These are phyloP conservation scores for Masticophis lateralis DNA, from an alignment of 2,797 vertebrate genomes.

Conservation along the genomic window DNA sequence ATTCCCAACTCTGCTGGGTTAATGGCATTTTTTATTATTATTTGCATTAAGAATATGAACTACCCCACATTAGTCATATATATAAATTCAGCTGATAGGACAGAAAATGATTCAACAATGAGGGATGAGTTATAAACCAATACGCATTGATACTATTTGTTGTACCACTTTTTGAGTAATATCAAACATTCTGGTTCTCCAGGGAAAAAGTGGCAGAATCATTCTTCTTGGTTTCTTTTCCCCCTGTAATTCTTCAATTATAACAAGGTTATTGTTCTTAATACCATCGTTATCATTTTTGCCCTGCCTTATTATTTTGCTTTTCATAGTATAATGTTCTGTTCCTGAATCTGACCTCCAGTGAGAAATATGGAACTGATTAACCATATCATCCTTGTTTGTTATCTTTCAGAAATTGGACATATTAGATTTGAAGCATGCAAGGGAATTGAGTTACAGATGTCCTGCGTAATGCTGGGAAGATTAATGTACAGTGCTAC, in stretches of 20 bases:
- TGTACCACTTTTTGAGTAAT: slow-evolving; percentile 2
- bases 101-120: background rate
- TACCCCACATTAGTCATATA: background rate
- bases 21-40: background rate
- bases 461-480: slow-evolving; percentile 44
- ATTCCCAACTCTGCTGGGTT: background rate
- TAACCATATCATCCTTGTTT: slow-evolving; percentile 28
- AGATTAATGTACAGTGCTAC: slow-evolving; percentile 53
- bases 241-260: slow-evolving; percentile 10
- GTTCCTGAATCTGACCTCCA: slow-evolving; percentile 28
- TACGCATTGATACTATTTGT: background rate
- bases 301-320: slow-evolving; percentile 15
- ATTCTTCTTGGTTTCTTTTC: background rate
- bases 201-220: background rate
- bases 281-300: slow-evolving; percentile 11
- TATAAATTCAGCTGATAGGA: background rate
- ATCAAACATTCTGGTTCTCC: slow-evolving; percentile 7
- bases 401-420: slow-evolving; percentile 24
- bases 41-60: background rate
- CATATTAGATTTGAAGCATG: slow-evolving; percentile 14
- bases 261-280: slow-evolving; percentile 32
- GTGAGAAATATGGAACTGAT: slow-evolving; percentile 47
- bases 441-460: slow-evolving; percentile 41
- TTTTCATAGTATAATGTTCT: slow-evolving; percentile 26
- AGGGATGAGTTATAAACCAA: background rate